Conservation (phyloP, 2,888 invertebrate genomes). For the Philopedon plagiatum region DNA sequence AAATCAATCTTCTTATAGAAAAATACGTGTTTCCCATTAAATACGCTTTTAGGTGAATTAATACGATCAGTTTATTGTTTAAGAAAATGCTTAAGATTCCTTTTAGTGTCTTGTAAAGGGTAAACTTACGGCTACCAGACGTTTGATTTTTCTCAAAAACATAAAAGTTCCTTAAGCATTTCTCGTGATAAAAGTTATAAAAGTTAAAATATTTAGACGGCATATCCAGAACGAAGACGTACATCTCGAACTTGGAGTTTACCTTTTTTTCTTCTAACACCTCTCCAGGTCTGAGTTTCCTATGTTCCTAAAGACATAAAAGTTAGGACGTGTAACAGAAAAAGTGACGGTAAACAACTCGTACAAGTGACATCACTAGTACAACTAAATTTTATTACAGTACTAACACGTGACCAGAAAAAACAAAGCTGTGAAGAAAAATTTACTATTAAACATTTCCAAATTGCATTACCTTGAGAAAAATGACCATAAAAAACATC, state of each 20-base stretch:
- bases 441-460: slow-evolving; percentile 1
- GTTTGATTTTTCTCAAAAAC: background rate
- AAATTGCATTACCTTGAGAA: slow-evolving; percentile 23
- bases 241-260: slow-evolving; percentile 65
- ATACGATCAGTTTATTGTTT: slow-evolving; percentile 23
- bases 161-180: slow-evolving; percentile 18
- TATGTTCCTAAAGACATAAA: slow-evolving; percentile 79
- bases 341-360: background rate
- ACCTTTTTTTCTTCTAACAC: slow-evolving; percentile 95
- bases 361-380: slow-evolving; percentile 29
- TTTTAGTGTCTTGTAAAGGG: background rate
- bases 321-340: slow-evolving; percentile 42
- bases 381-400: slow-evolving; percentile 2
- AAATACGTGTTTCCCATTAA: slow-evolving; percentile 25
- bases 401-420: background rate
- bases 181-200: slow-evolving; percentile 13
- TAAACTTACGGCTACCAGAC: background rate
- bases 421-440: slow-evolving; percentile 11
- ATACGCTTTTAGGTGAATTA: slow-evolving; percentile 25
- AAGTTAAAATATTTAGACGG: slow-evolving; percentile 44
- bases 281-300: slow-evolving; percentile 95
- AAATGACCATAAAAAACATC: no score
- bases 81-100: slow-evolving; percentile 22
- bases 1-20: background rate
- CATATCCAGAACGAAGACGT: slow-evolving; percentile 31